phyloP scores from a whole-genome alignment of 2,888 invertebrate genomes.

The Melipona bicolor region DNA sequence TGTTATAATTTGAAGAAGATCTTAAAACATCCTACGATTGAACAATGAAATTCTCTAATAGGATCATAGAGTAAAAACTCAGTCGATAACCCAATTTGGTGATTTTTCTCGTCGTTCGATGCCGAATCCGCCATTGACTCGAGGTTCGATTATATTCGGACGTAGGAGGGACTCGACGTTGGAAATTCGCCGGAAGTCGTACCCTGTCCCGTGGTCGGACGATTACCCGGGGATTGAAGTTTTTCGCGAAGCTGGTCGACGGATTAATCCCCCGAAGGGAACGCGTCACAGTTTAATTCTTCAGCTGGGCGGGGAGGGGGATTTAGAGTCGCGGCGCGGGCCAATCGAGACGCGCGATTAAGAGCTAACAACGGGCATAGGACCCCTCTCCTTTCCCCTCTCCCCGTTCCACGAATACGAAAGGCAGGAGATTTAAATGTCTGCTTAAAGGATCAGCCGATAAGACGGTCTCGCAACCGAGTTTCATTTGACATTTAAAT shows the following conservation, averaged over 20 bases:
- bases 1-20: too few relatives aligned
- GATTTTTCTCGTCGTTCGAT: neutral
- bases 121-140: neutral
- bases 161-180: neutral
- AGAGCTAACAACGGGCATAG: conserved; percentile 44
- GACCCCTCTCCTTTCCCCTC: neutral
- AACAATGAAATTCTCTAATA: neutral
- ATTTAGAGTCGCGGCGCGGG: conserved; percentile 6
- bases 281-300: conserved; percentile 41
- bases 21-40: neutral
- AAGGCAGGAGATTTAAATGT: conserved; percentile 49
- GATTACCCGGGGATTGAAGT: conserved; percentile 19
- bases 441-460: conserved; percentile 57
- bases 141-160: neutral
- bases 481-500: conserved; percentile 58
- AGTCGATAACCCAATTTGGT: neutral
- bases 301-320: neutral
- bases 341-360: conserved; percentile 40
- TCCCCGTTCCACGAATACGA: conserved; percentile 5
- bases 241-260: conserved; percentile 10
- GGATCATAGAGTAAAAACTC: neutral
- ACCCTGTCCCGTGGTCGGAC: conserved; percentile 1
- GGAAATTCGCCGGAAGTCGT: conserved; percentile 5
- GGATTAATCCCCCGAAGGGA: conserved; percentile 22
- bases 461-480: conserved; percentile 43